A percentile compares a stretch with the other conserved stretches of the same genome.
Evolutionary conservation across 2,888 invertebrate genomes (phyloP).

Genomic region (Drosophila maculinotata): DNA sequence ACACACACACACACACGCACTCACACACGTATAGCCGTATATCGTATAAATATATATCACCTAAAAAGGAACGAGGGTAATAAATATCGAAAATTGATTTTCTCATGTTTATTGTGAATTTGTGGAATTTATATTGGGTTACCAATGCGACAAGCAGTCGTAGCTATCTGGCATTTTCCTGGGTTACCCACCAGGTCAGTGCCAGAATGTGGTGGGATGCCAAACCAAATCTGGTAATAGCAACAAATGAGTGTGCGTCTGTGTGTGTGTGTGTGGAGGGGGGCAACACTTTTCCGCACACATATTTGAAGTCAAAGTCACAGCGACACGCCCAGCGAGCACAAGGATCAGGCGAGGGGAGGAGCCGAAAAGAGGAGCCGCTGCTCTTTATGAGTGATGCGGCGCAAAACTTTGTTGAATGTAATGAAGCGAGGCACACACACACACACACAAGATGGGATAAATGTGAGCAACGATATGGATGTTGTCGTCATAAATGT

Average conservation of each 20-base stretch:
- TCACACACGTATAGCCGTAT: neutral
- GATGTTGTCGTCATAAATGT: conserved; percentile 59
- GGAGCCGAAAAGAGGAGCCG: neutral
- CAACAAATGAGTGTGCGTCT: conserved; percentile 29
- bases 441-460: conserved; percentile 21
- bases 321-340: conserved; percentile 43
- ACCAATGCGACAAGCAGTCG: conserved; percentile 59
- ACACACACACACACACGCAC: conserved; percentile 1
- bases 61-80: conserved; percentile 53
- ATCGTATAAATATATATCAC: conserved; percentile 13
- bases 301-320: conserved; percentile 47
- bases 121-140: conserved; percentile 79
- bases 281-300: conserved; percentile 21
- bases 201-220: conserved; percentile 29
- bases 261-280: neutral
- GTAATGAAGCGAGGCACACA: conserved; percentile 35
- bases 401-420: conserved; percentile 55
- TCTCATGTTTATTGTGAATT: conserved; percentile 76
- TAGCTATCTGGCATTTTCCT: conserved; percentile 15
- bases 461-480: conserved; percentile 52
- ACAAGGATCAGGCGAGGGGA: conserved; percentile 17
- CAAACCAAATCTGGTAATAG: conserved; percentile 28
- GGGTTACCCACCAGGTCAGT: conserved; percentile 36
- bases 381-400: conserved; percentile 65
- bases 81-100: conserved; percentile 80